Evolutionary conservation across 2,113 vertebrate genomes (phyloP), one percentile per base, ranked within the genome.

Genomic region (Ploceus nigricollis): DNA sequence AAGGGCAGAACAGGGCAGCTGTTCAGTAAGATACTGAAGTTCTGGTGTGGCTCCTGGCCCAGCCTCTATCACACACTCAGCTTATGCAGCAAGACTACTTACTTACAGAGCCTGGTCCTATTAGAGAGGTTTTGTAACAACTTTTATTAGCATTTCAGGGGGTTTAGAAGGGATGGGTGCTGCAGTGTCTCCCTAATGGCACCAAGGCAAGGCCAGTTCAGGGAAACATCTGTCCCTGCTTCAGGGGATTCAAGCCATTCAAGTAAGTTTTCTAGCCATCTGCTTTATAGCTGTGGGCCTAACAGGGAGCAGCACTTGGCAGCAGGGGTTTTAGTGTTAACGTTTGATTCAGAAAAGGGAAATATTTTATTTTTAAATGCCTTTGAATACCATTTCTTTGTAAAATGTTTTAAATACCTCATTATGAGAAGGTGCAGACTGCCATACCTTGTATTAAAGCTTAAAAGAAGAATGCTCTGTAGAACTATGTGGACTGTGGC

Each of bases 321-420:
- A 94, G 70, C 64, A 82, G 78, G 83, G 85, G 54, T 87, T 95
- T 89, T 92, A 93, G 83, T 53, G 56, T 83, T 73, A 87, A 64
- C 1, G 76, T 92, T 94, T 81, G 80, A 79, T 75, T 79, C 79
- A 92, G 87, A 95, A 82, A 96, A 96, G 91, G 88, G 93, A 96
- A 96, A 95, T 7, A 4, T 61, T 96, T 93, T 96, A 92, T 95
- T 97, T 95, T 97, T 85, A 95, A 96, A 96, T 72, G 90, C 87
- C 89, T 97, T 97, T 96, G 88, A 93, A 95, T 93, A 96, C 90
- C 47, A 79, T 96, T 97, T 94, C 42, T 97, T 97, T 97, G 94
- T 97, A 97, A 93, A 82, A 93, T 89, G 94, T 96, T 97, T 96
- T 94, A 93, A 97, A 97, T 97, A 97, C 97, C 97, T 97, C 97